Conservation (phyloP, 2,888 invertebrate genomes). For the Lamproptera curius region DNA sequence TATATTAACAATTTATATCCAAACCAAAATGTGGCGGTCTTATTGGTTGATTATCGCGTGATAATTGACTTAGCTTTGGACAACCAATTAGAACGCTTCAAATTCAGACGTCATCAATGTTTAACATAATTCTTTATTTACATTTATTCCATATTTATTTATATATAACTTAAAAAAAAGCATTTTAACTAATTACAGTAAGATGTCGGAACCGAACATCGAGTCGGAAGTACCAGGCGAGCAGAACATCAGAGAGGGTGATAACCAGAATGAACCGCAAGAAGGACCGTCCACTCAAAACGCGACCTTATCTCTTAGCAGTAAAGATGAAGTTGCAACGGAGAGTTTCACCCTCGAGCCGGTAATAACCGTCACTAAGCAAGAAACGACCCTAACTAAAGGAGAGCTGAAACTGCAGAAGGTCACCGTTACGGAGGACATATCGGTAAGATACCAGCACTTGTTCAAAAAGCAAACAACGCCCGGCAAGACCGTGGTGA, state of each 20-base stretch:
- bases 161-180: neutral
- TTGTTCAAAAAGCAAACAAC: constrained; percentile 53
- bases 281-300: neutral
- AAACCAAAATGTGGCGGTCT: neutral
- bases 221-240: constrained; percentile 51
- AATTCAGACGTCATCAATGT: neutral
- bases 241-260: constrained; percentile 41
- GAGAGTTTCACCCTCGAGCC: constrained; percentile 38
- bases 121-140: neutral
- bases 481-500: constrained; percentile 54
- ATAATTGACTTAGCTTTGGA: neutral
- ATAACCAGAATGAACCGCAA: neutral
- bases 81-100: neutral
- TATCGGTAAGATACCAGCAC: constrained; percentile 58
- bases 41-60: neutral
- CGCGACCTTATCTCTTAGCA: constrained; percentile 2
- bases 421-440: constrained; percentile 55
- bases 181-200: constrained; percentile 27
- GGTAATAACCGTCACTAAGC: constrained; percentile 53
- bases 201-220: constrained; percentile 49
- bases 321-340: constrained; percentile 13
- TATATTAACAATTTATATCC: neutral
- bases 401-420: constrained; percentile 57
- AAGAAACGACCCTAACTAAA: constrained; percentile 51
- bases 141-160: neutral